Evolutionary conservation across 2,888 invertebrate species (phyloP), one percentile per base, ranked within the genome.

Genomic region (Drosophila buzzatii): DNA sequence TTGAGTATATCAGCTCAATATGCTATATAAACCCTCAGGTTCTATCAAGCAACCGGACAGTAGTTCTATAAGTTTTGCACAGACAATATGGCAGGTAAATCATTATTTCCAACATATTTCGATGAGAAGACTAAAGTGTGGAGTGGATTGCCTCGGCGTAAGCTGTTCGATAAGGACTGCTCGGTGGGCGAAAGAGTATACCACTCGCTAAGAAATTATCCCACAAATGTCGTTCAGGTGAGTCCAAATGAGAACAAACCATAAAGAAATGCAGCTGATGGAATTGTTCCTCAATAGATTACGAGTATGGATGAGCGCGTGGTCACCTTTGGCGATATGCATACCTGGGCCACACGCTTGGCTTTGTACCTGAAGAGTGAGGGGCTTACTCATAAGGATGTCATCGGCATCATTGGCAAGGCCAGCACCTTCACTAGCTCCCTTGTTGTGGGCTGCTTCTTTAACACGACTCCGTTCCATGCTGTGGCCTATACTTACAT

Each of bases 391-490:
- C 81, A 83, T 16, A 49, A 85, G 60, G 85, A 83, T 65, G 66
- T 47, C 14, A 41, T 85, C 0, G 82, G 85, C 2, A 72, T 83
- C 16, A 72, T 81, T 47, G 83, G 76, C n/a, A 81, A 72, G 20
- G 66, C 70, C 37, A 85, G 69, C 73, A 82, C 79, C 9, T 85
- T 63, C 8, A 62, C 70, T 1, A 67, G 57, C n/a, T 64, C 82
- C 1, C 6, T 83, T 39, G 68, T 73, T 31, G 55, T 64, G 5
- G 82, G 60, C n/a, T 81, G 85, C 42, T 72, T 81, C 18, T 85
- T 85, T 44, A 55, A 85, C 18, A 53, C 85, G 31, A 85, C 81
- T 7, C 82, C 82, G 18, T 82, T 83, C 61, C 85, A 85, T 39
- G 83, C 82, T 0, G 71, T 83, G 7, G 76, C 72, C 47, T 56